Percentiles rank a stretch among this genome's conserved stretches.
Conservation (phyloP, 2,797 vertebrate species). For the Xyrichtys novacula region DNA sequence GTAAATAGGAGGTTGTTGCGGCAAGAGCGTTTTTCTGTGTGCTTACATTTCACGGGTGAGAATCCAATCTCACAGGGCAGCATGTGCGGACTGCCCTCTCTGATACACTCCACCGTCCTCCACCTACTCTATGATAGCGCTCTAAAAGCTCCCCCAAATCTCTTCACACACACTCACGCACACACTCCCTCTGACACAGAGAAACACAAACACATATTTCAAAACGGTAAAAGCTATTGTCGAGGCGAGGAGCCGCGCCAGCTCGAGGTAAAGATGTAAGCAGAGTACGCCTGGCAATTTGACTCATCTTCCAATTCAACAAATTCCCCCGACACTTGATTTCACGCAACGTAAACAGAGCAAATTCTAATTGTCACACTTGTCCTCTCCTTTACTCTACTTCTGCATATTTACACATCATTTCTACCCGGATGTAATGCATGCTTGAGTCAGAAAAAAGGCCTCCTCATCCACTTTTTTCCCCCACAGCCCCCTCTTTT, state of each 20-base stretch:
- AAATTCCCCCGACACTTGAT: slow-evolving; percentile 62
- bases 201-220: slow-evolving; percentile 71
- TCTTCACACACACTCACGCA: slow-evolving; percentile 56
- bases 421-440: slow-evolving; percentile 36
- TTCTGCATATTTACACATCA: slow-evolving; percentile 19
- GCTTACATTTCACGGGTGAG: slow-evolving; percentile 84
- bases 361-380: slow-evolving; percentile 60
- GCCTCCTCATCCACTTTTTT: slow-evolving; percentile 32
- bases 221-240: slow-evolving; percentile 66
- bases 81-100: slow-evolving; percentile 73
- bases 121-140: slow-evolving; percentile 81
- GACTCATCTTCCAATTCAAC: slow-evolving; percentile 66
- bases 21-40: slow-evolving; percentile 72
- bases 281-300: slow-evolving; percentile 57
- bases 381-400: slow-evolving; percentile 41
- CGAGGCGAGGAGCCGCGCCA: slow-evolving; percentile 28
- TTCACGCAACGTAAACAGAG: slow-evolving; percentile 65
- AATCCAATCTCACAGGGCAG: slow-evolving; percentile 82
- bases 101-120: slow-evolving; percentile 75
- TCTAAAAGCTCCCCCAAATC: slow-evolving; percentile 76
- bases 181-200: slow-evolving; percentile 55
- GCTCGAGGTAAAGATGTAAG: slow-evolving; percentile 53
- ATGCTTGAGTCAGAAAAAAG: slow-evolving; percentile 18
- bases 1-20: slow-evolving; percentile 83
- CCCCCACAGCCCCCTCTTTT: not conserved